phyloP scores from a whole-genome alignment of 2,797 vertebrate genomes.

The Paramormyrops hopkinsi region DNA sequence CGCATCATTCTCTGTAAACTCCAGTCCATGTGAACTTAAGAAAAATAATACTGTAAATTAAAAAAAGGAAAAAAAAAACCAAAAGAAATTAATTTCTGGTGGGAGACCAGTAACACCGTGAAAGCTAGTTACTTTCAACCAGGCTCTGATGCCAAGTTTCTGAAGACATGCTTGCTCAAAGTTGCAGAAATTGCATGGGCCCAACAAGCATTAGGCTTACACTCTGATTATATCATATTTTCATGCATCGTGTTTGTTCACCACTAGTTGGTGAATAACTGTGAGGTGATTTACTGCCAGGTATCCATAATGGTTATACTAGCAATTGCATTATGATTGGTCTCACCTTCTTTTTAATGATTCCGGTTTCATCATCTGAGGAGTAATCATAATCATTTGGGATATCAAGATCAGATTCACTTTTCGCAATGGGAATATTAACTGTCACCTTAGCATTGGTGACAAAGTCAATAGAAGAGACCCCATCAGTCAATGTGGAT shows the following conservation, averaged over 20 bases:
- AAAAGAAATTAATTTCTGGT: neutral
- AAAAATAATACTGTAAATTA: neutral
- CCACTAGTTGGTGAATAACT: neutral
- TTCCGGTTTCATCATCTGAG: constrained; percentile 39
- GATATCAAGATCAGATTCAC: constrained; percentile 71
- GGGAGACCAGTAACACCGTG: neutral
- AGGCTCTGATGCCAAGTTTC: neutral
- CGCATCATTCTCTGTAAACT: neutral
- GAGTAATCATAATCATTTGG: constrained; percentile 63
- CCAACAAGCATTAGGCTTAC: neutral
- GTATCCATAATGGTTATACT: neutral
- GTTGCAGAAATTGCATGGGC: neutral
- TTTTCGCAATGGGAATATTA: constrained; percentile 68
- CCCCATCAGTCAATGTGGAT: constrained; percentile 42
- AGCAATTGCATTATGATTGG: neutral
- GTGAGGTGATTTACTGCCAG: neutral
- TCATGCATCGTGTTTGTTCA: neutral
- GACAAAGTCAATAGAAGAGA: constrained; percentile 63
- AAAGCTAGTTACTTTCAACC: neutral
- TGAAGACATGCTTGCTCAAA: neutral
- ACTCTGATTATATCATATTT: neutral
- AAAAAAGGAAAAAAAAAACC: neutral
- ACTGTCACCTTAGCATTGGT: constrained; percentile 61
- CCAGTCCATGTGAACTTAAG: neutral
- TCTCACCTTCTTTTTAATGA: constrained; percentile 45